Base-by-base conservation (phyloP, 2,888 invertebrate species). In the Tanytarsus gracilentus region DNA sequence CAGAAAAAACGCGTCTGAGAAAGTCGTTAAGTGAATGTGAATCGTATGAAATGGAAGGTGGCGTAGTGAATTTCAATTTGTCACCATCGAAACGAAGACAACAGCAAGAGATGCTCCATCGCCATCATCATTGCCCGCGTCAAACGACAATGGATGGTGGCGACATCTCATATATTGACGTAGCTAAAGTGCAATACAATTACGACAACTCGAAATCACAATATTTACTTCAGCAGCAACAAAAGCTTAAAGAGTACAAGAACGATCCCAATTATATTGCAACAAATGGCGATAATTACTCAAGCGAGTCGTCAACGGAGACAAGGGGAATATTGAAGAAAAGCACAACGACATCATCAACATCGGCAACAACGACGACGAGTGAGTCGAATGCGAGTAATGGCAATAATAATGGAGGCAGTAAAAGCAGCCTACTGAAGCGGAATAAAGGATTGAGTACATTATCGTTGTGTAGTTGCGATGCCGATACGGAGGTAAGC, bases 401-500 rank as follows among this genome's bases (percentile, higher is more conserved):
- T 27, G 21, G 16, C 56, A 56, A 51, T 27, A 61, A 59, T n/a
- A 33, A 33, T 14, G 14, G 33, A n/a, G 14, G 14, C 16, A 36
- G 16, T 36, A 36, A 16, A 14, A 36, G 16, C 36, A 61, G 25
- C 50, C 39, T 48, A 26, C 39, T 61, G 50, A 61, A 39, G 29
- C 61, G 52, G 40, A 61, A 40, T 36, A 44, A 44, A 26, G 36
- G 36, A 44, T 72, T 72, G 26, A 74, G 74, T 64, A 72, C 69
- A 66, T 73, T 73, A 62, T 73, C 73, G 63, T 64, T 73, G 1
- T 73, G 73, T 64, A 73, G 74, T 63, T 73, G 73, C 64, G 74
- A 73, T 64, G 72, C 69, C 21, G 73, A 73, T 50, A 71, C 68
- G 3, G 73, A 72, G 52, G 61, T 61, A 53, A 55, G 16, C n/a